phyloP scores from a whole-genome alignment of 2,888 invertebrate genomes.

The Caenorhabditis doughertyi region DNA sequence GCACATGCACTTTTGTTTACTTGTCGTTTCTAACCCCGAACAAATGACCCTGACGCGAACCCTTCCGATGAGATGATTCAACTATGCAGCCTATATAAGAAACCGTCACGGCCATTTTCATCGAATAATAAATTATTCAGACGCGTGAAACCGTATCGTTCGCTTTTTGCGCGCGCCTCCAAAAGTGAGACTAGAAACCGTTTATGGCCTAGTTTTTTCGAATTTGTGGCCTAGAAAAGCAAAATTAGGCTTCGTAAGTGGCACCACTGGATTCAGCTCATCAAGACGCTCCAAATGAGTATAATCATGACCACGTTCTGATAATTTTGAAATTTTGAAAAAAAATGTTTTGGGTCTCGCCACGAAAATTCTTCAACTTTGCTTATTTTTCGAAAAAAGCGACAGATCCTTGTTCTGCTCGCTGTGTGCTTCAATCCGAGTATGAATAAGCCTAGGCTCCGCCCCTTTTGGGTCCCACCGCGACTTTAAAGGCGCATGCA shows the following conservation, averaged over 20 bases:
- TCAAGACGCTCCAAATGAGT: conserved; percentile 5
- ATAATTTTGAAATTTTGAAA: background rate
- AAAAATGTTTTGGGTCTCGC: background rate
- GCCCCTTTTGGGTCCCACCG: background rate
- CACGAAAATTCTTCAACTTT: background rate
- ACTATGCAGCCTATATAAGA: no score
- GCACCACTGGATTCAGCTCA: background rate
- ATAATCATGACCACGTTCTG: background rate
- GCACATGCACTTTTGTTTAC: no score
- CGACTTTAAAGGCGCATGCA: background rate
- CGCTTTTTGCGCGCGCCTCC: background rate
- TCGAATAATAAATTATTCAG: no score
- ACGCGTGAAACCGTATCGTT: no score
- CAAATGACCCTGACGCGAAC: no score
- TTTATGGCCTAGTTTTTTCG: background rate
- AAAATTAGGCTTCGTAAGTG: background rate
- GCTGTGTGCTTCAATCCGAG: background rate
- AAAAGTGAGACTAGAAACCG: no score
- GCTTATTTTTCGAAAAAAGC: background rate
- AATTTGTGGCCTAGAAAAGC: background rate
- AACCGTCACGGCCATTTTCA: no score
- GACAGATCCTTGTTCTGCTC: no score
- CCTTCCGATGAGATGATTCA: no score
- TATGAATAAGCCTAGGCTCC: no score
- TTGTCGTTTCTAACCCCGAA: no score